Evolutionary conservation across 2,797 vertebrate species (phyloP).

Genomic region (Erethizon dorsatum): DNA sequence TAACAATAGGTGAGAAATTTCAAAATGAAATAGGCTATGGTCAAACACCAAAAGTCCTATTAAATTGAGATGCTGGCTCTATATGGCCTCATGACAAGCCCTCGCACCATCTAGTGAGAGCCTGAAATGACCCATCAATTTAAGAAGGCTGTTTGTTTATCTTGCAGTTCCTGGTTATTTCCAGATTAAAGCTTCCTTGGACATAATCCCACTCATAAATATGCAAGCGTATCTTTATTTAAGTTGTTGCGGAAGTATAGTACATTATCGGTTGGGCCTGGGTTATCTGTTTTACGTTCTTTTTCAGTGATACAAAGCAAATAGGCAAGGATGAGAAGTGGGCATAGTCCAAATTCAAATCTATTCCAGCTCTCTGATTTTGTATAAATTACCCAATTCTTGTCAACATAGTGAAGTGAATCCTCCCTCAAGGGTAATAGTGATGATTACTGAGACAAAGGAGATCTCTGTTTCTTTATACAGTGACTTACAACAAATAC

Average conservation of each 20-base stretch:
- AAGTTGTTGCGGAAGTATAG: background rate
- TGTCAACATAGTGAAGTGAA: background rate
- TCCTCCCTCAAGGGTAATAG: background rate
- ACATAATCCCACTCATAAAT: background rate
- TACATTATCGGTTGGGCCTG: background rate
- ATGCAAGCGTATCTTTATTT: background rate
- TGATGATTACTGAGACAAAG: background rate
- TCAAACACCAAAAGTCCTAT: background rate
- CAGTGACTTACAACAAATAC: background rate
- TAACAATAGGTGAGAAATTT: conserved; percentile 8
- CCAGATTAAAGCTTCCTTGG: conserved; percentile 30
- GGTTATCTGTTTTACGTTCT: background rate
- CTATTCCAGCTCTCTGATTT: background rate
- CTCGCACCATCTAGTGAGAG: conserved; percentile 79
- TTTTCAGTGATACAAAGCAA: background rate
- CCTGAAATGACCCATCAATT: conserved; percentile 53
- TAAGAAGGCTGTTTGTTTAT: conserved; percentile 36
- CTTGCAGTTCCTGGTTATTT: conserved; percentile 9
- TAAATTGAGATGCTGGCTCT: conserved; percentile 12
- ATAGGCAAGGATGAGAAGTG: background rate
- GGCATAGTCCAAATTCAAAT: background rate
- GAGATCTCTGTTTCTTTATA: background rate
- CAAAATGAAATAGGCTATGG: background rate
- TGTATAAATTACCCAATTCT: background rate
- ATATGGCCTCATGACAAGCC: background rate